Evolutionary conservation across 2,888 invertebrate genomes (phyloP).

Genomic region (Eugnorisma glareosa): DNA sequence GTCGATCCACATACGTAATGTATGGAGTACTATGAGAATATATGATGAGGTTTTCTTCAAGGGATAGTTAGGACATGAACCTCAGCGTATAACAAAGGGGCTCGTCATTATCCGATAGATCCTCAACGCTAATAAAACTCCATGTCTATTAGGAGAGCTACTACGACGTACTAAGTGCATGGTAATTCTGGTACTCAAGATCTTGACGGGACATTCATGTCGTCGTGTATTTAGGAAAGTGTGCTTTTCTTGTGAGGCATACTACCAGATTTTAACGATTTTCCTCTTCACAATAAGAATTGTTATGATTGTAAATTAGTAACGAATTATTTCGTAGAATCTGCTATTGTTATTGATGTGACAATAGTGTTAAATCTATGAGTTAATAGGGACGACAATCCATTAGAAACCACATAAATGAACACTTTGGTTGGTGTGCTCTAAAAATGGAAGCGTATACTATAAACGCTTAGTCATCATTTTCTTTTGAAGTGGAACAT

Average conservation of each 20-base stretch:
- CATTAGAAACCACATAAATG: conserved; percentile 8
- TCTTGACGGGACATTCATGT: background rate
- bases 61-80: background rate
- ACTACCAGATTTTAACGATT: background rate
- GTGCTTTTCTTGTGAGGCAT: background rate
- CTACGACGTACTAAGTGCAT: background rate
- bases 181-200: background rate
- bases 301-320: conserved; percentile 1
- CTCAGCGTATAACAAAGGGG: background rate
- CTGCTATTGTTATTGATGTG: conserved; percentile 34
- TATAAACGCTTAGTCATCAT: conserved; percentile 3
- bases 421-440: background rate
- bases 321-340: conserved; percentile 41
- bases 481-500: background rate
- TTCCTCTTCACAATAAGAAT: background rate
- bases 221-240: background rate
- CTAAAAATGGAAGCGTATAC: background rate
- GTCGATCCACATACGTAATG: conserved; percentile 9
- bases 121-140: background rate
- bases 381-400: background rate
- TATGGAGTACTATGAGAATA: conserved; percentile 4
- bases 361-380: conserved; percentile 31
- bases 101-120: background rate
- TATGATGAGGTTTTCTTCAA: background rate
- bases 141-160: background rate